Conservation (phyloP, 2,888 invertebrate genomes). For the Thelaira solivaga region DNA sequence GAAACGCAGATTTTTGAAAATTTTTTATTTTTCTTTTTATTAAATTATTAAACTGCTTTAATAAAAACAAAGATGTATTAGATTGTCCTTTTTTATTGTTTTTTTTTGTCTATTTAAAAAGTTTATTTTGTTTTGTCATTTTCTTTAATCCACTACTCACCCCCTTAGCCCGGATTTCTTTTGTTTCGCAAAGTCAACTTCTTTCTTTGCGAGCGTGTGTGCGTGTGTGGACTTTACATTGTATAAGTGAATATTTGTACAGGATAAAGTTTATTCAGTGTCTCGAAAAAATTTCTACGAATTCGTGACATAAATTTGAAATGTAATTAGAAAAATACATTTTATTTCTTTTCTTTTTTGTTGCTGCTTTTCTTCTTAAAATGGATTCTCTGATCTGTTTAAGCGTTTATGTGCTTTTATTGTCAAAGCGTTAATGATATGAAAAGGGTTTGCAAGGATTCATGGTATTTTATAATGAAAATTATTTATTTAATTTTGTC, state of each 20-base stretch:
- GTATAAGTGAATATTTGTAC: constrained; percentile 26
- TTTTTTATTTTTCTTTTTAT: no score
- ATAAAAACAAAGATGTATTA: no score
- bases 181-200: neutral
- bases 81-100: neutral
- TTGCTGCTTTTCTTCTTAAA: neutral
- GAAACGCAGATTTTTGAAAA: no score
- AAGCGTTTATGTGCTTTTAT: constrained; percentile 8
- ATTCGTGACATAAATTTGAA: constrained; percentile 65
- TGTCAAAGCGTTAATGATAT: neutral
- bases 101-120: neutral
- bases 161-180: no score
- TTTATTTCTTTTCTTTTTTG: neutral
- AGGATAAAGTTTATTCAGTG: constrained; percentile 59
- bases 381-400: neutral
- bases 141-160: neutral
- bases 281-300: constrained; percentile 50
- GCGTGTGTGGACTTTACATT: constrained; percentile 6
- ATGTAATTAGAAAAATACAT: constrained; percentile 64
- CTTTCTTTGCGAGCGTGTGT: no score
- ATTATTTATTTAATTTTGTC: neutral
- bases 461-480: neutral
- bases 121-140: neutral
- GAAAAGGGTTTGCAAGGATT: constrained; percentile 1
- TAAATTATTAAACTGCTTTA: no score